A percentile compares a stretch with the other conserved stretches of the same genome.
Conservation (phyloP, 2,113 vertebrate genomes). For the Poeciliopsis prolifica region DNA sequence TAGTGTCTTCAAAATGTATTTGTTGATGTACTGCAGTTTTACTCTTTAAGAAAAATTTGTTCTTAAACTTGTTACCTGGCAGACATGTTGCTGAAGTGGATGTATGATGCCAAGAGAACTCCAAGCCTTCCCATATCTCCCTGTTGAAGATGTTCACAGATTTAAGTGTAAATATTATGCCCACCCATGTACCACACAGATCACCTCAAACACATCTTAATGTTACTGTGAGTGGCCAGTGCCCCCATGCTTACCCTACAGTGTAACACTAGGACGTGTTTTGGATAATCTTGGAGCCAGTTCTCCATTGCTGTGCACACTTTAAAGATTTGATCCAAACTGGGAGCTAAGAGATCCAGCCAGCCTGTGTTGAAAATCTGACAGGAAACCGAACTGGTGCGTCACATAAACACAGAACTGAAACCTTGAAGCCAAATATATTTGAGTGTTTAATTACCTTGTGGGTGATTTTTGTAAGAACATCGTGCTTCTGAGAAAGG, state of each 20-base stretch:
- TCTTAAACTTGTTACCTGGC: conserved; percentile 83
- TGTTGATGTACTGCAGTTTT: too few species aligned
- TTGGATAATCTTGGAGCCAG: conserved; percentile 86
- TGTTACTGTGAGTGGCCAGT: neutral
- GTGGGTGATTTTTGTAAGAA: conserved; percentile 84
- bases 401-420: neutral
- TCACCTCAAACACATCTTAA: neutral
- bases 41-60: too few species aligned
- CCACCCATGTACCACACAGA: neutral
- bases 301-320: conserved; percentile 89
- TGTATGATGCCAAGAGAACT: conserved; percentile 89
- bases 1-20: too few species aligned
- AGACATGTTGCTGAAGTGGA: conserved; percentile 87
- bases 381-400: neutral
- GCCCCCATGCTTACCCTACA: conserved; percentile 81
- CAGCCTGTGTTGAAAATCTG: conserved; percentile 91
- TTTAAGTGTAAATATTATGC: neutral
- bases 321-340: conserved; percentile 87
- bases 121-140: conserved; percentile 89
- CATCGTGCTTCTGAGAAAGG: conserved; percentile 85
- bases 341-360: conserved; percentile 86
- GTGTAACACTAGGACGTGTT: conserved; percentile 90
- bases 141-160: conserved; percentile 67
- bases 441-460: conserved; percentile 79
- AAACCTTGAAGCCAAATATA: neutral